phyloP scores from a whole-genome alignment of 2,797 vertebrate species.

The Notolabrus celidotus region DNA sequence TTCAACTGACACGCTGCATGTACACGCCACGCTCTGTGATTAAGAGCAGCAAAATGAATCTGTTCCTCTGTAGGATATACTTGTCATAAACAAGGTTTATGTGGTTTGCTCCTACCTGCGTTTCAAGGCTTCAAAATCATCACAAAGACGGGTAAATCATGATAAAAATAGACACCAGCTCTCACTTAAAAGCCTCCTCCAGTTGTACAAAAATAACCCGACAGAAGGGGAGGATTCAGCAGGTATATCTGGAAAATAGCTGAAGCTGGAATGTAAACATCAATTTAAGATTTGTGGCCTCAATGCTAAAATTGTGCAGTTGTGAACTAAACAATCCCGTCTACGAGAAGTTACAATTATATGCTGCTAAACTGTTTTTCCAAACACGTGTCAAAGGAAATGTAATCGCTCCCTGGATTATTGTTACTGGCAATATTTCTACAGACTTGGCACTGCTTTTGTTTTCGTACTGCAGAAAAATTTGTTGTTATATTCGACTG shows the following conservation, averaged over 20 bases:
- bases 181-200: conserved; percentile 31
- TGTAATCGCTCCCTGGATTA: conserved; percentile 47
- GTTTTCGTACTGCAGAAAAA: neutral
- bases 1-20: conserved; percentile 39
- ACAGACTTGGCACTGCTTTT: neutral
- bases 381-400: conserved; percentile 34
- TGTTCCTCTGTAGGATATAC: conserved; percentile 41
- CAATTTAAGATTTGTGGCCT: conserved; percentile 53
- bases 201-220: conserved; percentile 25
- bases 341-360: conserved; percentile 32
- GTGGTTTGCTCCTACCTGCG: conserved; percentile 61
- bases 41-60: conserved; percentile 57
- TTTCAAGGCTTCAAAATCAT: conserved; percentile 62
- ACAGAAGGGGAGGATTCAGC: conserved; percentile 25
- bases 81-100: conserved; percentile 70
- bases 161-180: conserved; percentile 72
- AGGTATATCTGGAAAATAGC: conserved; percentile 52
- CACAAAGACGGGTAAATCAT: conserved; percentile 73
- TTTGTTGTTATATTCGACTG: neutral
- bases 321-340: neutral
- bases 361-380: conserved; percentile 20
- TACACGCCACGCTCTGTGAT: conserved; percentile 49
- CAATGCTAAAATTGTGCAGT: conserved; percentile 36
- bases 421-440: neutral
- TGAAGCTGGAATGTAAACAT: conserved; percentile 52